These are phyloP conservation scores for Calyptomena viridis DNA, from an alignment of 2,113 vertebrate species.

Conservation along the genomic window DNA sequence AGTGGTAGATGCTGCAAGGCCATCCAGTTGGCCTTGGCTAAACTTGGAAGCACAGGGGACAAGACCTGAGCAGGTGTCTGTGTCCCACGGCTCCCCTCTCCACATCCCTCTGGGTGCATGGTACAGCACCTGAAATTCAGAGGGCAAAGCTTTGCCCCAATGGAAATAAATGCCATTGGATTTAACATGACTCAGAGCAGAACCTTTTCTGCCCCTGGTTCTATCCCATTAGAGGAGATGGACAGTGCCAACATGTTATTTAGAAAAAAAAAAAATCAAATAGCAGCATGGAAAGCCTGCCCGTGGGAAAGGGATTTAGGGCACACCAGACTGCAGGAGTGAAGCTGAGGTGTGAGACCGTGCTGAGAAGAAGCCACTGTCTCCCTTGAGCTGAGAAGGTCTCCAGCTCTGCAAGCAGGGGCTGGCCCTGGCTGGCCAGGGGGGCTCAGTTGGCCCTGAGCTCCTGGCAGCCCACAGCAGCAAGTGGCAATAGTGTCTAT, in stretches of 20 bases:
- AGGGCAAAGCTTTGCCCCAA: background rate
- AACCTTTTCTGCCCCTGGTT: background rate
- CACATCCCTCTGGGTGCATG: background rate
- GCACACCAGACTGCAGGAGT: background rate
- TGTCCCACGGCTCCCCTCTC: background rate
- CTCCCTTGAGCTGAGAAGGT: background rate
- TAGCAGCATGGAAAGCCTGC: slow-evolving; percentile 37
- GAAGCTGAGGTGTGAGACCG: background rate
- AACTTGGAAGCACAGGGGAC: background rate
- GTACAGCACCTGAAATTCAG: background rate
- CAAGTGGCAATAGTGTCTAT: background rate
- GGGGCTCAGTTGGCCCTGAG: background rate
- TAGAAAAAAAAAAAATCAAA: background rate
- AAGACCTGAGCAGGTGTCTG: background rate
- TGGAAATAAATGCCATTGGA: background rate
- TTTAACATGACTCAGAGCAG: background rate
- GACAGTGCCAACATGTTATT: background rate
- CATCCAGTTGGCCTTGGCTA: background rate
- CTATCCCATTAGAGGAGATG: background rate
- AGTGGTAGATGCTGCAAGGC: background rate
- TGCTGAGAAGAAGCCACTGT: background rate
- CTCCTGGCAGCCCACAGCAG: background rate
- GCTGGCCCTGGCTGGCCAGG: background rate
- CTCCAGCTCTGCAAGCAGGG: background rate
- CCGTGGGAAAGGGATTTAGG: background rate